Percentiles rank a stretch among this genome's conserved stretches.
These are phyloP conservation scores for Platycheirus rosarum DNA, from an alignment of 2,888 invertebrate species.

Conservation along the genomic window DNA sequence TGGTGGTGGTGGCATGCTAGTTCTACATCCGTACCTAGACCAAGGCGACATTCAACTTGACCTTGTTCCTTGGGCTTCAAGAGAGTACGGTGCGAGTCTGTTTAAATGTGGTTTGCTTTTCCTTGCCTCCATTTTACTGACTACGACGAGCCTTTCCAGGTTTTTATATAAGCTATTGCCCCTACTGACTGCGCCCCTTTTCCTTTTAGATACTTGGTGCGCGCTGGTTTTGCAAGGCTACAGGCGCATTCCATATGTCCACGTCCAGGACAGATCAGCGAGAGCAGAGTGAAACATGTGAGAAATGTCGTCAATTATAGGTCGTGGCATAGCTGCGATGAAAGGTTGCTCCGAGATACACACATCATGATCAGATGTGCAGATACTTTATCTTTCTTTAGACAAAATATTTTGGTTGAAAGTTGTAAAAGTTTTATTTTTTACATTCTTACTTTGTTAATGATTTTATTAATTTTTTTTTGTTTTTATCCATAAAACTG, in stretches of 20 bases:
- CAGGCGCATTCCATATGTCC: conserved; percentile 44
- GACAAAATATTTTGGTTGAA: conserved; percentile 55
- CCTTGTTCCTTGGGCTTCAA: conserved; percentile 64
- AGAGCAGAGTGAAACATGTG: conserved; percentile 48
- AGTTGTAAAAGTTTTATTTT: conserved; percentile 35
- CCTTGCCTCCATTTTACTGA: conserved; percentile 11
- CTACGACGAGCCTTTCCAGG: conserved; percentile 58
- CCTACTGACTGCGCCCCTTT: too few species aligned
- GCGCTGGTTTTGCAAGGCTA: conserved; percentile 49
- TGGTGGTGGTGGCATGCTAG: conserved; percentile 39
- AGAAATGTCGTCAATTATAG: conserved; percentile 70
- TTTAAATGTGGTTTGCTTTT: conserved; percentile 30
- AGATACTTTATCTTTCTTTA: conserved; percentile 7
- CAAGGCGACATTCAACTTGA: conserved; percentile 73
- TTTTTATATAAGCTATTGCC: conserved; percentile 2
- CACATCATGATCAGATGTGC: not conserved
- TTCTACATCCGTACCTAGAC: conserved; percentile 65
- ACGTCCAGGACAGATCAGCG: conserved; percentile 60
- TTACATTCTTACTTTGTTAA: conserved; percentile 6
- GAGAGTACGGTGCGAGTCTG: conserved; percentile 7
- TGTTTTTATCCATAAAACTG: conserved; percentile 48
- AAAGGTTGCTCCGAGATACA: conserved; percentile 54
- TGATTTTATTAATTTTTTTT: conserved; percentile 45
- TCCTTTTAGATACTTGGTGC: conserved; percentile 13
- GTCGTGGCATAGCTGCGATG: conserved; percentile 66